phyloP scores from a whole-genome alignment of 1,140 invertebrate genomes.

The Drosophila watanabei region DNA sequence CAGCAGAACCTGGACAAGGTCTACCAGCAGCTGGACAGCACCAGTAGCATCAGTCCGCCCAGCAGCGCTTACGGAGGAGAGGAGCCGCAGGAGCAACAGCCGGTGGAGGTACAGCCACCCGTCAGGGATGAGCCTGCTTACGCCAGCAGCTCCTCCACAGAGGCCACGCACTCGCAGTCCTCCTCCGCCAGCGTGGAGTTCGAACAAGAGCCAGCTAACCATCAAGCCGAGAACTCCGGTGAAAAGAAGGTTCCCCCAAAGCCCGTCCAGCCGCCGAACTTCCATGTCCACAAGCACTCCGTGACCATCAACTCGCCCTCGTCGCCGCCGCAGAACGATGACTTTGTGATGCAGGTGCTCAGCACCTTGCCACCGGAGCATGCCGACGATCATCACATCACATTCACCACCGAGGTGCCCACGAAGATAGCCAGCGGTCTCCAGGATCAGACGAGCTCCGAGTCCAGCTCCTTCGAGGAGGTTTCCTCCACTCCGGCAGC shows the following conservation, averaged over 20 bases:
- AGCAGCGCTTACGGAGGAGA: constrained; percentile 46
- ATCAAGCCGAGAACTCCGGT: constrained; percentile 14
- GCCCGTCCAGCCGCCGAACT: constrained; percentile 53
- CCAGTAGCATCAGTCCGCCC: constrained; percentile 59
- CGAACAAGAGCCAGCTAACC: constrained; percentile 52
- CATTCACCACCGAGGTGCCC: constrained; percentile 78
- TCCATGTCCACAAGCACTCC: constrained; percentile 77
- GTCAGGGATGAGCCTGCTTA: constrained; percentile 29
- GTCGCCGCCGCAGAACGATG: constrained; percentile 72
- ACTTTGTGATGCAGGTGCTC: constrained; percentile 76
- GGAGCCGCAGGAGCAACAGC: constrained; percentile 22
- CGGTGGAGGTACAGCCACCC: background rate
- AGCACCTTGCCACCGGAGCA: constrained; percentile 72
- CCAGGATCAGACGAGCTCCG: constrained; percentile 67
- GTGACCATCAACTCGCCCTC: constrained; percentile 70
- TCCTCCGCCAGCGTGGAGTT: constrained; percentile 62
- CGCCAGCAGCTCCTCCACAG: constrained; percentile 59
- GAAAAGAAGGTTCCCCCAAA: constrained; percentile 25
- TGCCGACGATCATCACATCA: constrained; percentile 55
- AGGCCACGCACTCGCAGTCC: constrained; percentile 37
- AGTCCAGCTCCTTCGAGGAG: constrained; percentile 79
- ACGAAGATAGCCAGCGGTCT: constrained; percentile 66
- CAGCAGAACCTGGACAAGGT: constrained; percentile 74
- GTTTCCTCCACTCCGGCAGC: constrained; percentile 48
- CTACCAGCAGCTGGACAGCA: constrained; percentile 68